Evolutionary conservation across 1,140 invertebrate genomes (phyloP).

Genomic region (Mya arenaria): DNA sequence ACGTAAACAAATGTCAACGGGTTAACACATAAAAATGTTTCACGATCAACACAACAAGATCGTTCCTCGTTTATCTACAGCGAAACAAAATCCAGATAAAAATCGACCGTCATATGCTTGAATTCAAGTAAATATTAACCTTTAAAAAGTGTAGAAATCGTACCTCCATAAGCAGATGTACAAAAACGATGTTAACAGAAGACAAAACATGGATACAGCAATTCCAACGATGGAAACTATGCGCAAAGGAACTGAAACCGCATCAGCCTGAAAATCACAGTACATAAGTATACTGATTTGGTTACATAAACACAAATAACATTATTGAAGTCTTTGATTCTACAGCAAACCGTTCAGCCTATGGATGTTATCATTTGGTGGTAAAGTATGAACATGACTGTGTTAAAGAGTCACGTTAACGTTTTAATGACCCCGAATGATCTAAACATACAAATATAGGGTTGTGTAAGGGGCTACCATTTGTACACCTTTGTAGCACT

Average conservation of each 20-base stretch:
- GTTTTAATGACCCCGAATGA: background rate
- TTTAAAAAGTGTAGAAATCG: no score
- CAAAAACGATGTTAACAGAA: constrained; percentile 42
- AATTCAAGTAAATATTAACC: no score
- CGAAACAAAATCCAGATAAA: no score
- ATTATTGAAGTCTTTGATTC: background rate
- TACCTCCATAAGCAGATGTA: constrained; percentile 57
- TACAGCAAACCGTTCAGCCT: background rate
- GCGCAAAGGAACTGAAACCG: constrained; percentile 4
- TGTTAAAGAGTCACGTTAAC: background rate
- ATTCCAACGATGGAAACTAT: constrained; percentile 51
- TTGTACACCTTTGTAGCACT: background rate
- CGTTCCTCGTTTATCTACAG: no score
- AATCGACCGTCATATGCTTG: no score
- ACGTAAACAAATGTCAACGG: no score
- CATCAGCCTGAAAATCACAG: constrained; percentile 16
- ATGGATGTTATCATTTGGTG: background rate
- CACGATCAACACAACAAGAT: no score
- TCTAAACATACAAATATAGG: background rate
- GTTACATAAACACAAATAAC: constrained; percentile 9
- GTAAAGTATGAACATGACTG: background rate
- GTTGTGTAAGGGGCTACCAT: background rate
- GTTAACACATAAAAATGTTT: no score
- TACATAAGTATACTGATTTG: no score
- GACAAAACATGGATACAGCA: constrained; percentile 48